Evolutionary conservation across 35 echinoderm and acorn worm genomes (phyloP).

Genomic region (Heliocidaris erythrogramma): DNA sequence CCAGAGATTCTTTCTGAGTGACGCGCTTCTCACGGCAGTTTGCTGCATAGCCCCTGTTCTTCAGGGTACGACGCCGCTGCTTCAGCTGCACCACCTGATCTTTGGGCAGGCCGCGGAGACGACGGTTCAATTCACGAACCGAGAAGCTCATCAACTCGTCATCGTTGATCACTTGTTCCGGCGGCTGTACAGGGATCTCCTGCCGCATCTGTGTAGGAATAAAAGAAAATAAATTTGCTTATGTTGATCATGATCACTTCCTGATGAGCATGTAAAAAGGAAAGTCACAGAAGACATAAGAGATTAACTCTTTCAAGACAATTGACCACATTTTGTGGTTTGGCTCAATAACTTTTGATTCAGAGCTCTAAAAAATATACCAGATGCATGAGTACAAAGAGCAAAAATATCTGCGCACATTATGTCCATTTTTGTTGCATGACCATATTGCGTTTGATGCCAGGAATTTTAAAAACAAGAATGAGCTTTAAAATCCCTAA

Average conservation of each 20-base stretch:
- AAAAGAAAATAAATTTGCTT: background rate
- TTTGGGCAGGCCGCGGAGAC: constrained; percentile 72
- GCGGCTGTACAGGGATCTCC: constrained; percentile 46
- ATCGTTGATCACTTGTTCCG: constrained; percentile 69
- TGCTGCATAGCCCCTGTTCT: constrained; percentile 97
- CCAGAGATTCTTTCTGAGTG: constrained; percentile 83
- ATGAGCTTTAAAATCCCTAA: too few species aligned
- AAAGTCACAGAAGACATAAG: background rate
- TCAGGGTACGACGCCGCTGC: constrained; percentile 87
- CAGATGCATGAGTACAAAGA: too few species aligned
- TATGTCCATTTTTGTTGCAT: too few species aligned
- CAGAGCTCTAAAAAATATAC: too few species aligned
- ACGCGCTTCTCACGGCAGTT: constrained; percentile 97
- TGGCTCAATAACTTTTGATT: too few species aligned
- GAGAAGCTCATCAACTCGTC: constrained; percentile 79
- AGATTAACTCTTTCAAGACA: too few species aligned
- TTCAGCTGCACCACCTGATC: constrained; percentile 78
- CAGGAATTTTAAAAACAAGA: too few species aligned
- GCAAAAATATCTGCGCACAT: too few species aligned
- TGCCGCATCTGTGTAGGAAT: constrained; percentile 48
- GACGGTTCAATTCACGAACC: constrained; percentile 86
- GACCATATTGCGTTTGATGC: too few species aligned
- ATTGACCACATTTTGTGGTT: too few species aligned
- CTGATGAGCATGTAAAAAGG: too few species aligned
- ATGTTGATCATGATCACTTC: background rate